Percentiles rank a stretch among this genome's conserved stretches.
phyloP scores from a whole-genome alignment of 2,888 invertebrate species.

The Trichogramma evanescens region DNA sequence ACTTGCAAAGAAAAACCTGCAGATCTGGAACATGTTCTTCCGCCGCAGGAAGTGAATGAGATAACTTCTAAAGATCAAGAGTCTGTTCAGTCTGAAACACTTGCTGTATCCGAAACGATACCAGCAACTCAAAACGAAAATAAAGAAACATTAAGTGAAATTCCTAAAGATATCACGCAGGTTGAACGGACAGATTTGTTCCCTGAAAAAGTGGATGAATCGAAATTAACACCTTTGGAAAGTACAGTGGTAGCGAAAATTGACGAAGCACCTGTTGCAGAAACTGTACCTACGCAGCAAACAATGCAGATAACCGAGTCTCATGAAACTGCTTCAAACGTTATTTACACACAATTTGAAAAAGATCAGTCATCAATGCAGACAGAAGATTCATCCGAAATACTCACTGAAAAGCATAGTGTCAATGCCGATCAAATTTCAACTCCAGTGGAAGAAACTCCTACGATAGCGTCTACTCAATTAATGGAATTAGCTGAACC shows the following conservation, averaged over 20 bases:
- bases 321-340: not conserved
- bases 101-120: not conserved
- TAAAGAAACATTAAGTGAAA: too few species aligned
- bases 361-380: not conserved
- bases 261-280: not conserved
- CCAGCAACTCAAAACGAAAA: not conserved
- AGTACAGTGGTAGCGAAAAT: too few species aligned
- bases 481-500: too few species aligned
- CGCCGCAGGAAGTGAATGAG: not conserved
- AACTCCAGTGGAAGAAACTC: not conserved
- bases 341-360: not conserved
- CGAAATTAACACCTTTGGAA: too few species aligned
- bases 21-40: not conserved
- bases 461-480: not conserved
- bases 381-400: not conserved
- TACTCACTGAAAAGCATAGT: too few species aligned
- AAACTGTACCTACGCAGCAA: not conserved
- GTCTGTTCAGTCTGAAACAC: not conserved
- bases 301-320: not conserved
- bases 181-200: too few species aligned
- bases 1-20: not conserved
- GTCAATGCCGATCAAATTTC: too few species aligned
- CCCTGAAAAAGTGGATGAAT: too few species aligned
- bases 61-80: not conserved
- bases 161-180: too few species aligned